Conservation (phyloP, 2,888 invertebrate genomes). For the Platypus cylindrus region DNA sequence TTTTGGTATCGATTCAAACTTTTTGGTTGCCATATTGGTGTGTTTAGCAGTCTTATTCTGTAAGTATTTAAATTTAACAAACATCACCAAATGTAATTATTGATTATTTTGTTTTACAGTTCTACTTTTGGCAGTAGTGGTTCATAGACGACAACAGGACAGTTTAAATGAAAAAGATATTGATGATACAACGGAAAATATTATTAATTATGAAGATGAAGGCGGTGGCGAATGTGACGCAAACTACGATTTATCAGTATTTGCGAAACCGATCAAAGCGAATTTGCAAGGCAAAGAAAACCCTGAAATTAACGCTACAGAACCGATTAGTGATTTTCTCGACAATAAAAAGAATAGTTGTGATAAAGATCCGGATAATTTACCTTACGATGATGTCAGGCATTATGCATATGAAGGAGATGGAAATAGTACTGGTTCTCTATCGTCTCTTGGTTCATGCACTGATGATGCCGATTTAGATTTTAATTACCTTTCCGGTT, state of each 20-base stretch:
- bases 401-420: conserved; percentile 98
- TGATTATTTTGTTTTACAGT: conserved; percentile 38
- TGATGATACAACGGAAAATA: conserved; percentile 93
- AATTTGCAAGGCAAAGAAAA: conserved; percentile 32
- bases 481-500: conserved; percentile 88
- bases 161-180: conserved; percentile 83
- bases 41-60: conserved; percentile 74
- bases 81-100: too few species aligned
- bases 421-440: conserved; percentile 79
- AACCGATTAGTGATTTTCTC: conserved; percentile 69
- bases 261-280: conserved; percentile 37
- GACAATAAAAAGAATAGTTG: conserved; percentile 80
- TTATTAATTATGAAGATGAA: conserved; percentile 95
- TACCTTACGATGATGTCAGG: conserved; percentile 90
- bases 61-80: conserved; percentile 39
- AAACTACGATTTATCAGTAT: conserved; percentile 75
- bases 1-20: conserved; percentile 75
- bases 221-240: conserved; percentile 97
- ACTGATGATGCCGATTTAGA: conserved; percentile 53
- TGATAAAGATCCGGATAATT: conserved; percentile 82
- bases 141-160: conserved; percentile 76
- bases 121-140: conserved; percentile 77
- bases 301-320: conserved; percentile 48
- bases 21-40: conserved; percentile 79
- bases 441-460: conserved; percentile 84